These are phyloP conservation scores for Dicyrtoma fusca DNA, from an alignment of 2,888 invertebrate species.

Conservation along the genomic window DNA sequence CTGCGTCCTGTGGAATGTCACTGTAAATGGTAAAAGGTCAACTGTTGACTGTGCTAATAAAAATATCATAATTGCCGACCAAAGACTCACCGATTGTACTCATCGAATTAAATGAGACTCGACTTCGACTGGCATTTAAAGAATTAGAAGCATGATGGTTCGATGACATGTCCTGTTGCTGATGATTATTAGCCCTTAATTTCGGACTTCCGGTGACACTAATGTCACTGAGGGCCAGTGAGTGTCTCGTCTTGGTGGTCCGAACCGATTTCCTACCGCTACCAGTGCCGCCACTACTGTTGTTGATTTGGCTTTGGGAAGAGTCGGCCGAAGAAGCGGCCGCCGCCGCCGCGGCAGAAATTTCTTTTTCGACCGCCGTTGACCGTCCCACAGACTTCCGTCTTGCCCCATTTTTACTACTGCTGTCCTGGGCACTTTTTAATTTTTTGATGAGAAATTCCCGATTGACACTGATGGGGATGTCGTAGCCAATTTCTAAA, in stretches of 20 bases:
- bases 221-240: conserved; percentile 31
- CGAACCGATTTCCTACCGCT: too few species aligned
- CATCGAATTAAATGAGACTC: conserved; percentile 14
- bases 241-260: conserved; percentile 3
- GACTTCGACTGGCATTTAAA: not conserved
- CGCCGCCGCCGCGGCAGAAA: conserved; percentile 1
- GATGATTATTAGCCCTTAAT: not conserved
- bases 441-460: conserved; percentile 50
- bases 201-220: conserved; percentile 11
- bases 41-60: too few species aligned
- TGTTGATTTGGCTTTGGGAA: too few species aligned
- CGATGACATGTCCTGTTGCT: too few species aligned
- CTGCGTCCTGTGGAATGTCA: too few species aligned
- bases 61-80: too few species aligned
- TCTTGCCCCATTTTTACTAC: conserved; percentile 37
- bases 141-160: not conserved
- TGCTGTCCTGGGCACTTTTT: conserved; percentile 33
- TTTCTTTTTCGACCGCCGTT: conserved; percentile 23
- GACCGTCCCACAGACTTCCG: conserved; percentile 35
- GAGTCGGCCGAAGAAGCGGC: not conserved
- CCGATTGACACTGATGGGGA: conserved; percentile 70
- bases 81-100: not conserved
- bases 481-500: conserved; percentile 74
- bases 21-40: too few species aligned
- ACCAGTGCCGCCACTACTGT: too few species aligned